Evolutionary conservation across 2,888 invertebrate species (phyloP), one percentile per base, ranked within the genome.

Genomic region (Blomia tropicalis): DNA sequence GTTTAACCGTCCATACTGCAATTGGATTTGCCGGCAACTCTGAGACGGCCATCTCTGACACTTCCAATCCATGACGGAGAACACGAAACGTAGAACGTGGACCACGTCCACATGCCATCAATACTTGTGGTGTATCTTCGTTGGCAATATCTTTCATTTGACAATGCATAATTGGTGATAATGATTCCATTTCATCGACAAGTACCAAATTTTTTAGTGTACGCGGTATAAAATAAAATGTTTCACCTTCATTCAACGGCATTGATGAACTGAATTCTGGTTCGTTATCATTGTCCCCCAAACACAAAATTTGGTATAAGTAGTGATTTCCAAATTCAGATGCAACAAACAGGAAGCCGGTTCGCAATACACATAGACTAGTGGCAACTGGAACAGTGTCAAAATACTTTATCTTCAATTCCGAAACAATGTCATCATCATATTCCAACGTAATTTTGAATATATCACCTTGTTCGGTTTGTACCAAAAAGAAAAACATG

Each of bases 301-400:
- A 79, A 76, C 93, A 92, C n/a, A 96, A 93, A 72, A 98, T 98
- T 79, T 98, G 96, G 73, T 96, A 98, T 22, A 98, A 75, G 72
- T 89, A 92, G 92, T 99, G 98, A 77, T 98, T 98, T 70, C 96
- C 96, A 81, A 96, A 98, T 77, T 99, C 98, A 30, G 90, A 87
- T 1, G 96, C 96, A 11, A 96, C 88, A 77, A 98, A 99, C 22
- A 99, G 77, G 73, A 99, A 99, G 1, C 98, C 98, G 63, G 96
- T 96, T 75, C 96, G 96, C 65, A 99, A 77, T 30, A 99, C 96
- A 77, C 95, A 95, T 87, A 99, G 87, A 0, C 93, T 83, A 22
- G 88, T 81, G 0, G 98, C 91, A 2, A 95, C 91, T 5, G 98
- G 95, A 2, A 96, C 93, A 0, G 98, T 98, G 73, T 99, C 98